These are phyloP conservation scores for Spermophilus dauricus DNA, from an alignment of 2,113 vertebrate species.

Conservation along the genomic window DNA sequence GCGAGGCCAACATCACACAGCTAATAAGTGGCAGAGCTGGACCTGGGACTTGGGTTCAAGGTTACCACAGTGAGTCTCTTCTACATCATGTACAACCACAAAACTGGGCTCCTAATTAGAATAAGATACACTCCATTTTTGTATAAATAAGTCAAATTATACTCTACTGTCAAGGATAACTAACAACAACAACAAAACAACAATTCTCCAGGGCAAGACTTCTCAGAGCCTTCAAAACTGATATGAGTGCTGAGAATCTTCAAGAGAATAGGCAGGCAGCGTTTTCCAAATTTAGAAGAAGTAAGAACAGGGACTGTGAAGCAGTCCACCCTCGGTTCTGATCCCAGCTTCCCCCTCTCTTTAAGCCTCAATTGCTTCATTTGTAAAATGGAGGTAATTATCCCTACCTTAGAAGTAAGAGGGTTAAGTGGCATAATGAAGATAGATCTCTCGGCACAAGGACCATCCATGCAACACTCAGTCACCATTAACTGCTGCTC, in stretches of 20 bases:
- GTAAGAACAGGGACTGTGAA: not conserved
- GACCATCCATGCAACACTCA: accelerated
- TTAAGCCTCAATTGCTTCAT: not conserved
- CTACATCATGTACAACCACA: too few relatives aligned
- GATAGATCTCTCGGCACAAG: not conserved
- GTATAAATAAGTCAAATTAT: too few relatives aligned
- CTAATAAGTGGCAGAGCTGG: not conserved
- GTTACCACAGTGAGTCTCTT: not conserved
- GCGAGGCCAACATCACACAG: not conserved
- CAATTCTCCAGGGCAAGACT: not conserved
- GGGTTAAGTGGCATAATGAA: not conserved
- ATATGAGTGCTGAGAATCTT: not conserved
- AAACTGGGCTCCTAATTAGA: too few relatives aligned
- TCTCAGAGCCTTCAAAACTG: not conserved
- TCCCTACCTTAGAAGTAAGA: not conserved
- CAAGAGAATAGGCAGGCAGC: not conserved
- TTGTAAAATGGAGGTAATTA: not conserved
- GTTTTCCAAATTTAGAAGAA: not conserved
- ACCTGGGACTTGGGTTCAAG: not conserved
- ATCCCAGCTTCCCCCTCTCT: not conserved
- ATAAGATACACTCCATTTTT: too few relatives aligned
- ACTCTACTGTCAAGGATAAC: too few relatives aligned
- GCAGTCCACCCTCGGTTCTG: not conserved
- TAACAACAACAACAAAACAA: not conserved
- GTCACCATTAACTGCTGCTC: not conserved